Conservation (phyloP, 2,797 vertebrate species). For the Melopsittacus undulatus region DNA sequence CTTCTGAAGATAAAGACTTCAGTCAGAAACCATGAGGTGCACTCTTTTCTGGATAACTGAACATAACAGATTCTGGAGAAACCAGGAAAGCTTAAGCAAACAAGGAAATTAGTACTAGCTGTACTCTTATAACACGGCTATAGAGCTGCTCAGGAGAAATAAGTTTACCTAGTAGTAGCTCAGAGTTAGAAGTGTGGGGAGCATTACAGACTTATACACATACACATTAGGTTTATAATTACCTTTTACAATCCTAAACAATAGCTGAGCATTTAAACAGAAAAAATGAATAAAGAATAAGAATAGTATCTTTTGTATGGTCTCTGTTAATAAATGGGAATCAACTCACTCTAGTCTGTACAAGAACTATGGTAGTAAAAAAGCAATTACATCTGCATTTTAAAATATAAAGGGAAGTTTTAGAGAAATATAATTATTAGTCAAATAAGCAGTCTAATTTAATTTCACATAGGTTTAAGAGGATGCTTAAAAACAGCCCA, state of each 20-base stretch:
- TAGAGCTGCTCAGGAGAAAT: background rate
- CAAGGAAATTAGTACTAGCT: background rate
- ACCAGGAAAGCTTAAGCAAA: background rate
- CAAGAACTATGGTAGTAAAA: background rate
- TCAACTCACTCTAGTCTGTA: background rate
- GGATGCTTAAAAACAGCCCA: background rate
- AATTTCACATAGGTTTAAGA: background rate
- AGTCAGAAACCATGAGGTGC: background rate
- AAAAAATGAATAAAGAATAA: background rate
- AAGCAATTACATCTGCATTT: background rate
- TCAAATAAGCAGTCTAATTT: background rate
- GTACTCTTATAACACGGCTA: background rate
- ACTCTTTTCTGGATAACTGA: background rate
- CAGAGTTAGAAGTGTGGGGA: background rate
- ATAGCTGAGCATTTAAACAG: background rate
- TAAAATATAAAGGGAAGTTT: background rate
- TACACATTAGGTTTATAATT: background rate
- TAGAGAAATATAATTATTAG: background rate
- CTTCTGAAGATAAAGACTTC: background rate
- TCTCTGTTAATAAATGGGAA: background rate
- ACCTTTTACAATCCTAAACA: background rate
- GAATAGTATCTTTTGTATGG: background rate
- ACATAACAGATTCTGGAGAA: background rate
- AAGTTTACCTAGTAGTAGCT: background rate
- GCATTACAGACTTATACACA: background rate